These are phyloP conservation scores for Gryllus longicercus DNA, from an alignment of 2,888 invertebrate genomes.

Conservation along the genomic window DNA sequence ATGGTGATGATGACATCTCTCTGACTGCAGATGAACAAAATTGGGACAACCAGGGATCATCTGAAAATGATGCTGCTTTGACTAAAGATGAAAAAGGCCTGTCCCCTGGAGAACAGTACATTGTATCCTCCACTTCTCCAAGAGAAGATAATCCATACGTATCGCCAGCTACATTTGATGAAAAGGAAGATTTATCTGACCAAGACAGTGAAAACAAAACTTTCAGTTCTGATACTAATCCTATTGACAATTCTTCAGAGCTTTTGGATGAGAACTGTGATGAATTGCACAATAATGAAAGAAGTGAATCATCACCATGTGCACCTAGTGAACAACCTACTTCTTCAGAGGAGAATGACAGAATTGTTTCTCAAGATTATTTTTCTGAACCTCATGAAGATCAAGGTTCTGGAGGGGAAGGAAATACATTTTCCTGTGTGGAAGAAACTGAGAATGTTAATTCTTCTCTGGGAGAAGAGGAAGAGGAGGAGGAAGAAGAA, in stretches of 20 bases:
- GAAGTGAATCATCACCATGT: not conserved
- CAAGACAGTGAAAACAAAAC: not conserved
- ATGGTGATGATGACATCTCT: constrained; percentile 27
- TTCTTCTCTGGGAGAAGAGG: not conserved
- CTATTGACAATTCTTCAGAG: not conserved
- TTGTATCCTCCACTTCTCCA: not conserved
- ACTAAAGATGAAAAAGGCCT: not conserved
- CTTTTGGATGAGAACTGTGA: not conserved
- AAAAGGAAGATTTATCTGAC: not conserved
- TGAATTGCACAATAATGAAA: not conserved
- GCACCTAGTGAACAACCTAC: not conserved
- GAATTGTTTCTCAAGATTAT: not conserved
- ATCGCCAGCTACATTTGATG: not conserved
- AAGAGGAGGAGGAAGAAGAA: not conserved
- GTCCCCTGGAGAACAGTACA: not conserved
- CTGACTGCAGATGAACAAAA: not conserved
- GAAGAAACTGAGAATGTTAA: not conserved
- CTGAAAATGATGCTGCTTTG: not conserved
- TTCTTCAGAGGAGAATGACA: not conserved
- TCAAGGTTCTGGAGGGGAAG: not conserved
- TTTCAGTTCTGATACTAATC: not conserved
- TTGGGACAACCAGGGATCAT: not conserved
- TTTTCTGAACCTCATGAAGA: not conserved
- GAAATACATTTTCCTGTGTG: not conserved
- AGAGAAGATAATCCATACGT: not conserved